Percentiles rank a stretch among this genome's conserved stretches.
Evolutionary conservation across 2,113 vertebrate genomes (phyloP).

Genomic region (Colinus virginianus): DNA sequence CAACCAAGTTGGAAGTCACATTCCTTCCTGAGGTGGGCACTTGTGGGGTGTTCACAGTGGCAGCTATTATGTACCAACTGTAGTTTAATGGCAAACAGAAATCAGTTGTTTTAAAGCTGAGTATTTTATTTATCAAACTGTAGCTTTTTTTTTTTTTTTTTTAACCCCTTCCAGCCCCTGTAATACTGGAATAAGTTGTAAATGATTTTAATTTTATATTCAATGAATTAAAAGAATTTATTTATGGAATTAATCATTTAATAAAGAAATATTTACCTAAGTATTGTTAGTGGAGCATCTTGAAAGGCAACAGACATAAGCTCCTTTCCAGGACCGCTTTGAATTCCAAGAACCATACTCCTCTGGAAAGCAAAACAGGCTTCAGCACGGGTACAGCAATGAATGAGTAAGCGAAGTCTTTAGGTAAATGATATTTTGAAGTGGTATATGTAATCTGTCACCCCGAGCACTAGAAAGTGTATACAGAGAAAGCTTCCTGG

Average conservation of each 20-base stretch:
- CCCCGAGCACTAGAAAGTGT: background rate
- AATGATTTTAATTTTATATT: conserved; percentile 99
- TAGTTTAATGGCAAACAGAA: conserved; percentile 88
- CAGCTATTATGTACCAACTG: conserved; percentile 90
- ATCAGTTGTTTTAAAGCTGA: conserved; percentile 91
- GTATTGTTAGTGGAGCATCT: background rate
- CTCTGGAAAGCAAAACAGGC: background rate
- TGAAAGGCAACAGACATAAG: background rate
- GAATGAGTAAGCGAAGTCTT: background rate
- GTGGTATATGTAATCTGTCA: background rate
- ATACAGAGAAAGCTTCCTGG: background rate
- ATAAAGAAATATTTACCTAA: conserved; percentile 90
- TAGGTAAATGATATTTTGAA: background rate
- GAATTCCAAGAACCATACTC: background rate
- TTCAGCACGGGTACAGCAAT: background rate
- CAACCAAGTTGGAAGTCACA: conserved; percentile 78
- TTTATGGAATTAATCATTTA: conserved; percentile 96
- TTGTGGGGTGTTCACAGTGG: conserved; percentile 86
- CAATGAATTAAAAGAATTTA: conserved; percentile 96
- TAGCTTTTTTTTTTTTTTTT: conserved; percentile 87
- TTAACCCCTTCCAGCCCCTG: conserved; percentile 82
- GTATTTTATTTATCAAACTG: conserved; percentile 99
- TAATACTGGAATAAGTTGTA: conserved; percentile 99
- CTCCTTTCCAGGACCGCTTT: background rate
- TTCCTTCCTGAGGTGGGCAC: conserved; percentile 88